Conservation (phyloP, 2,113 vertebrate species). For the Petromus typicus region DNA sequence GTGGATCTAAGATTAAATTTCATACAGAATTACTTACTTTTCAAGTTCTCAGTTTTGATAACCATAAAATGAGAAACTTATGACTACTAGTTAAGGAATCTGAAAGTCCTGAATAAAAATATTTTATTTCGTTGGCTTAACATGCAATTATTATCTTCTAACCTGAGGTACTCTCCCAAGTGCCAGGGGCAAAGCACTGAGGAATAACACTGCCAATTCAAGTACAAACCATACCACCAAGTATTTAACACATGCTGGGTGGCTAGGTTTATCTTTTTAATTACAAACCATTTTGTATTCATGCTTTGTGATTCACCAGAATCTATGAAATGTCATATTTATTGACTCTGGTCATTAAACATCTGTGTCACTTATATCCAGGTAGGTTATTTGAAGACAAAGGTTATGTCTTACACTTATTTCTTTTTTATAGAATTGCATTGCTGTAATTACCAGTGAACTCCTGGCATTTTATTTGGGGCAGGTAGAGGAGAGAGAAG, state of each 20-base stretch:
- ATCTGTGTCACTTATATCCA: background rate
- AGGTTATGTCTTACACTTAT: background rate
- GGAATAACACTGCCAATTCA: background rate
- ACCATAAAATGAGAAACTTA: background rate
- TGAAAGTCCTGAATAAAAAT: background rate
- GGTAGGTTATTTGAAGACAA: background rate
- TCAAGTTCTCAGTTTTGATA: background rate
- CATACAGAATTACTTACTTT: background rate
- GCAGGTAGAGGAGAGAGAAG: background rate
- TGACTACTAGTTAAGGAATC: background rate
- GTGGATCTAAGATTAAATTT: background rate
- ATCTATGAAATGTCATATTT: background rate
- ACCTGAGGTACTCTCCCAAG: background rate
- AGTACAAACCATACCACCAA: background rate
- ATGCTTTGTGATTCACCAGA: background rate
- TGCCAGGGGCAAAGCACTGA: background rate
- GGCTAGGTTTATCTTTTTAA: background rate
- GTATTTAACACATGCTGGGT: background rate
- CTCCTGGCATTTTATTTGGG: background rate
- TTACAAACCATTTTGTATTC: background rate
- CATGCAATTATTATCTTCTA: background rate
- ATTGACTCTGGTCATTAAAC: background rate
- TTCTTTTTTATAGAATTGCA: background rate
- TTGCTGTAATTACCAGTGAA: background rate
- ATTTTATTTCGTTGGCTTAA: background rate